These are phyloP conservation scores for Ichneumon xanthorius DNA, from an alignment of 2,888 invertebrate species.

Conservation along the genomic window DNA sequence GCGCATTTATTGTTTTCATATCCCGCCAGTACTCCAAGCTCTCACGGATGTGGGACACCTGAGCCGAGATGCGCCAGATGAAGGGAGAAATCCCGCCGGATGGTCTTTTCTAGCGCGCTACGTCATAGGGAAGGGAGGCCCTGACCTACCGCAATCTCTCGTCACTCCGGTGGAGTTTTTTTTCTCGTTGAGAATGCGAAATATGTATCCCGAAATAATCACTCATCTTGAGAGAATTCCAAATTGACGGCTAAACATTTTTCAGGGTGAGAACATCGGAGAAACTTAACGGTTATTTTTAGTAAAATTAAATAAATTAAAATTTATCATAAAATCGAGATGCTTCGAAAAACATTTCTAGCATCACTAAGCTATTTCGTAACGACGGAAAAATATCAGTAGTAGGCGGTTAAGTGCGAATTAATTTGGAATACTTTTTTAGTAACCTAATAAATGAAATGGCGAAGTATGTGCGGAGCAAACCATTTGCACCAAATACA, in stretches of 20 bases:
- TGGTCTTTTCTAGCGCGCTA: background rate
- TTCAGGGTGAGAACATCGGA: background rate
- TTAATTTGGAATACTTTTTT: background rate
- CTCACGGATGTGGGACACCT: too few relatives aligned
- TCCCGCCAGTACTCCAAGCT: too few relatives aligned
- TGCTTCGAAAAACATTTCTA: background rate
- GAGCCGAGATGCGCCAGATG: background rate
- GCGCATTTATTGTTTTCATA: too few relatives aligned
- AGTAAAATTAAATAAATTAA: background rate
- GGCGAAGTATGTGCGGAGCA: background rate
- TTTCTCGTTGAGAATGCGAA: background rate
- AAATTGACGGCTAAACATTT: background rate
- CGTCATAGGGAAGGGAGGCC: background rate
- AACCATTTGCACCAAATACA: slow-evolving; percentile 1
- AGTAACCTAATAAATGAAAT: background rate
- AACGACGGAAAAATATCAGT: too few relatives aligned
- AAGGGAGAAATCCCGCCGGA: background rate
- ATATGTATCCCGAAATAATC: background rate
- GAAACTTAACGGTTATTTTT: background rate
- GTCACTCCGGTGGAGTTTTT: background rate
- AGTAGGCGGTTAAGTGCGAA: too few relatives aligned
- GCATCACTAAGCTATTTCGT: background rate
- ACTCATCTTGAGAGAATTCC: too few relatives aligned
- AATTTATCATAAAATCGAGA: background rate
- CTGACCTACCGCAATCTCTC: background rate